phyloP scores from a whole-genome alignment of 2,888 invertebrate genomes.

The Idaea aversata region DNA sequence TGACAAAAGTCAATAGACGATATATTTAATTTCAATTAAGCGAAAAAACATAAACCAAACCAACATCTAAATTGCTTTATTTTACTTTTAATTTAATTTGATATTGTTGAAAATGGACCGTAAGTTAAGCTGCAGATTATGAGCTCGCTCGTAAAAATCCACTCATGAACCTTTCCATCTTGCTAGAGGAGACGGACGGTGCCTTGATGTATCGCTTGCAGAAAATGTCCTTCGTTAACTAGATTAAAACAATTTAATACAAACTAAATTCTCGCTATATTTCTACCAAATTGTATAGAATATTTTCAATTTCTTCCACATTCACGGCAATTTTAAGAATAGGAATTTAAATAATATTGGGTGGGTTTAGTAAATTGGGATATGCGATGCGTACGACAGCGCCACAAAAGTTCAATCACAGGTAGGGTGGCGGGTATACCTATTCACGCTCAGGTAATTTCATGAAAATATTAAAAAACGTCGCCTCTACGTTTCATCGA shows the following conservation, averaged over 20 bases:
- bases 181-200: background rate
- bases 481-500: constrained; percentile 15
- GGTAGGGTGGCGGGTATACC: constrained; percentile 1
- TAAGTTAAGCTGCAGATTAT: background rate
- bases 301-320: background rate
- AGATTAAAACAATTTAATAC: background rate
- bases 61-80: background rate
- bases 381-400: constrained; percentile 21
- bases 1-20: no score
- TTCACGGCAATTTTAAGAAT: constrained; percentile 6
- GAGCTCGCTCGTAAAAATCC: background rate
- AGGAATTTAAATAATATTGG: constrained; percentile 24
- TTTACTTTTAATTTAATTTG: background rate
- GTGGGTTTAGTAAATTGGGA: constrained; percentile 24
- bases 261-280: background rate
- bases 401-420: constrained; percentile 25
- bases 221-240: constrained; percentile 11
- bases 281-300: background rate
- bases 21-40: no score
- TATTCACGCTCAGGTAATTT: constrained; percentile 17
- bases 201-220: constrained; percentile 6
- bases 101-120: background rate
- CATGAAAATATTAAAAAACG: constrained; percentile 14
- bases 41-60: background rate
- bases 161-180: background rate